Evolutionary conservation across 2,888 invertebrate species (phyloP).

Genomic region (Geophilus truncorum): DNA sequence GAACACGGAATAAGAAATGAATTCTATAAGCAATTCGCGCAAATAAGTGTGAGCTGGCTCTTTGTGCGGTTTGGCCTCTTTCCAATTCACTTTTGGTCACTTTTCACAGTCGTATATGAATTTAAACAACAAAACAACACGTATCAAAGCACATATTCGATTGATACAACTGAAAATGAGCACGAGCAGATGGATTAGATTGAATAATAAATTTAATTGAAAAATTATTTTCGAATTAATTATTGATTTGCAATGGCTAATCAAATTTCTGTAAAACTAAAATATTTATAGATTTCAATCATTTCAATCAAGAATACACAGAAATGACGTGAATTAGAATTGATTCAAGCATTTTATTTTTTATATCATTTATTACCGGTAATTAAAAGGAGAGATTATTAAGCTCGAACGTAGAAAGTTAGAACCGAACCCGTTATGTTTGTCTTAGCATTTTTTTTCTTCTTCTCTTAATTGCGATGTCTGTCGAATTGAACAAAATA

Average conservation of each 20-base stretch:
- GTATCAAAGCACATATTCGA: not conserved
- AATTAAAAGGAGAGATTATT: too few species aligned
- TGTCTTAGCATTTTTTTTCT: not conserved
- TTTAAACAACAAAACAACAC: not conserved
- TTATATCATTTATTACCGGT: too few species aligned
- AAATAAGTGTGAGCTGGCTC: not conserved
- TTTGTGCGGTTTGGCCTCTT: not conserved
- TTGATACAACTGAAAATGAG: not conserved
- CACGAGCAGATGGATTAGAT: too few species aligned
- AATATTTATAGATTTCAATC: too few species aligned
- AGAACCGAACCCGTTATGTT: not conserved
- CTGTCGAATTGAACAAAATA: not conserved
- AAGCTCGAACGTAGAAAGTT: too few species aligned
- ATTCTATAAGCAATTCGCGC: not conserved
- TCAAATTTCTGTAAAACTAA: too few species aligned
- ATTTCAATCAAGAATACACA: too few species aligned
- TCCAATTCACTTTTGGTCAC: not conserved
- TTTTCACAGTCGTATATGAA: not conserved
- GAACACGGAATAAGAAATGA: not conserved
- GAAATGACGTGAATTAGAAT: too few species aligned
- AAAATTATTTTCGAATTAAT: too few species aligned
- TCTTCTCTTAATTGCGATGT: not conserved
- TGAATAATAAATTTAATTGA: too few species aligned
- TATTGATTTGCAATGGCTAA: too few species aligned
- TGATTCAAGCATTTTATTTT: too few species aligned